Evolutionary conservation across 2,113 vertebrate genomes (phyloP).

Genomic region (Arvicanthis niloticus): DNA sequence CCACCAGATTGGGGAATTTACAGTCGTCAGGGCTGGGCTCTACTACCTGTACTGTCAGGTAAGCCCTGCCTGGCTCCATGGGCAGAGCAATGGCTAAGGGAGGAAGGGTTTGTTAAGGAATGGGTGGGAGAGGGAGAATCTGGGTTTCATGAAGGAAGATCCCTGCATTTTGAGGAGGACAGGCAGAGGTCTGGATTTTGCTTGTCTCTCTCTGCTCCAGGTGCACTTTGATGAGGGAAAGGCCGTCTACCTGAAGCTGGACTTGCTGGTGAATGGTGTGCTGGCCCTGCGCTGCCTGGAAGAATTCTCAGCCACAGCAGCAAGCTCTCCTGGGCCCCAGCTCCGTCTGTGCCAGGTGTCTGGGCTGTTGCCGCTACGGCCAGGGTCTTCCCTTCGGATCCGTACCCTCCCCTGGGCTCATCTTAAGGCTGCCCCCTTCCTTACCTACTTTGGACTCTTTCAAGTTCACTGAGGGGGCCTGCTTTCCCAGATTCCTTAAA

Average conservation of each 20-base stretch:
- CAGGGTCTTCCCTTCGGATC: constrained; percentile 89
- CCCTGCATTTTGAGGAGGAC: neutral
- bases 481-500: neutral
- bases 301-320: constrained; percentile 92
- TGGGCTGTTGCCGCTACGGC: constrained; percentile 89
- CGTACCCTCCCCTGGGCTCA: constrained; percentile 89
- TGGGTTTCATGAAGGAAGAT: neutral
- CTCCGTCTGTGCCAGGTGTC: constrained; percentile 94
- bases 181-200: neutral
- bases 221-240: constrained; percentile 94
- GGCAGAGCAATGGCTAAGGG: neutral
- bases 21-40: constrained; percentile 89
- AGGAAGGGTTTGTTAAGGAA: neutral
- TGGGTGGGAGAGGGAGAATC: neutral
- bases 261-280: constrained; percentile 87
- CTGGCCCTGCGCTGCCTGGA: constrained; percentile 92
- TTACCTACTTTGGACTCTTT: constrained; percentile 94
- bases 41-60: constrained; percentile 97
- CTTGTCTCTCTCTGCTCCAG: constrained; percentile 76
- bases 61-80: constrained; percentile 60
- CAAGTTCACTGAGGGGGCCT: constrained; percentile 91
- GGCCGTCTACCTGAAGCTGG: constrained; percentile 94
- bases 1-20: constrained; percentile 89
- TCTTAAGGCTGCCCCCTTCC: constrained; percentile 89
- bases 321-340: constrained; percentile 87